Evolutionary conservation across 2,888 invertebrate genomes (phyloP), one percentile per base, ranked within the genome.

Genomic region (Conchocele bisecta): DNA sequence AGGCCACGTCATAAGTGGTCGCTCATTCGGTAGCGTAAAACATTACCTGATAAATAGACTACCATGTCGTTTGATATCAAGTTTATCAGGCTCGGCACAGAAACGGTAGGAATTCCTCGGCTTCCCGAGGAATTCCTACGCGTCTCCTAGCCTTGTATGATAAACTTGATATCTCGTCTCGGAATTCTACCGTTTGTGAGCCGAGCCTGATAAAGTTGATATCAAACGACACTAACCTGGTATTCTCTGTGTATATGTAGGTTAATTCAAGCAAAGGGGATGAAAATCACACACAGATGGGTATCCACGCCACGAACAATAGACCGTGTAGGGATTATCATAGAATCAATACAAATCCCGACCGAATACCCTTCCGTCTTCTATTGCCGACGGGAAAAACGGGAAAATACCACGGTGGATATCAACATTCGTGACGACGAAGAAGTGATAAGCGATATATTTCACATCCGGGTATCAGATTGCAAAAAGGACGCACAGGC

Each of bases 361-460:
- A 37, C 29, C 53, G 58, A 56, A 28, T 68, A 69, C 35, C 53
- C 63, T 1, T 26, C 71, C 11, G 48, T 22, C 2, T 68, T 76
- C 39, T 76, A 76, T 28, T 76, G 75, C 28, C 64, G 75, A 1
- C 33, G 75, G 4, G 75, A 76, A 48, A 68, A 65, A 37, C 33
- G 61, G 6, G 75, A 76, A 53, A 71, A 76, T 20, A 11, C 71
- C 1, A 48, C 72, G 13, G 65, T 76, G 13, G 13, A 24, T 11
- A 20, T 76, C 9, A 35, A 44, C 13, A 42, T 33, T 5, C 26
- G 50, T 33, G 58, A 60, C 7, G 75, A 76, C 6, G 75, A 76
- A 29, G 42, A 46, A 1, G 31, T 65, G 11, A 60, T 68, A 24
- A 72, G 75, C 28, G 75, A 76, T 28, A 70, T 72, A n/a, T 76